Evolutionary conservation across 2,113 vertebrate genomes (phyloP), one percentile per base, ranked within the genome.

Genomic region (Hystrix brachyura): DNA sequence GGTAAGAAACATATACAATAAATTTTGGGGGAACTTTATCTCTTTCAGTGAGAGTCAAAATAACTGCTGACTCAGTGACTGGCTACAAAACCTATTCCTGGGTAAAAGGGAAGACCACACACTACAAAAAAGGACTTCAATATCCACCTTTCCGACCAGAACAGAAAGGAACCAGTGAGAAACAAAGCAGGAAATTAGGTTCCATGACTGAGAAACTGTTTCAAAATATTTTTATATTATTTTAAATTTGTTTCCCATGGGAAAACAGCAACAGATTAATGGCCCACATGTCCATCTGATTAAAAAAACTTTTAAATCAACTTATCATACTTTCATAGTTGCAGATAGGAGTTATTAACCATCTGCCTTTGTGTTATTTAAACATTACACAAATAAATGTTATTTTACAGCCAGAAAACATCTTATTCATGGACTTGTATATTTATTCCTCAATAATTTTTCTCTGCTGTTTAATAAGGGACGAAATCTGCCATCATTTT

Each of bases 1-100:
- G 92, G 88, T 92, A 97, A 97, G 91, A 95, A 87, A 95, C 80
- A 94, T 94, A 97, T 81, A 91, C 91, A 97, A 97, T 94, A 97
- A 96, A 98, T 97, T 95, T 85, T 95, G 91, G 65, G 84, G 76
- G 95, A 48, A 95, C 62, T 97, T 97, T 74, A 90, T 95, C 92
- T 97, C 84, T 97, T 97, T 97, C 87, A 90, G 90, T 92, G 87
- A 92, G 51, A 97, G 72, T 81, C 72, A 76, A 93, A 95, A 88
- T 95, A 96, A 92, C 60, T 95, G 91, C 95, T 97, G 97, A 96
- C 60, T 96, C 84, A 78, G n/a, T 78, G 67, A 90, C 67, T 84
- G 93, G 90, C 71, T 57, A 86, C 87, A 90, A 91, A 95, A 95
- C 81, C 82, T 86, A 85, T 90, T 97, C 76, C 64, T 46, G 15